Evolutionary conservation across 1,140 invertebrate genomes (phyloP), one percentile per base, ranked within the genome.

Genomic region (Ctenoplectra terminalis): DNA sequence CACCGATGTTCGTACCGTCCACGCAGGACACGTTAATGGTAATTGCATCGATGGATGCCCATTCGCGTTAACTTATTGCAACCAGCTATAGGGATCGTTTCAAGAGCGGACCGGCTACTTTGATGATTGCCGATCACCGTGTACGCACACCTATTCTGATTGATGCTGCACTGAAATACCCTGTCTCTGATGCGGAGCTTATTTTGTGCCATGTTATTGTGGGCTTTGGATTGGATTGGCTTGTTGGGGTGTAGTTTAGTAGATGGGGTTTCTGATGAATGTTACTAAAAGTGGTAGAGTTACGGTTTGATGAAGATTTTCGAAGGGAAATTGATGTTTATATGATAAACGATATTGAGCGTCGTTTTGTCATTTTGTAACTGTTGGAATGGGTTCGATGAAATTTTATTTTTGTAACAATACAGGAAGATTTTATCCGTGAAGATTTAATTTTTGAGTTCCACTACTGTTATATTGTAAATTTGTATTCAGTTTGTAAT

Each of bases 1-100:
- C 43, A 50, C 29, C 29, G 31, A 64, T 69, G 71, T 46, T 43
- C 13, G n/a, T 40, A 50, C 20, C 20, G 34, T 26, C 43, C 23
- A 76, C 82, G 56, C 78, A 74, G 63, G 46, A 52, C 75, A 73
- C 73, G 79, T 78, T 87, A 74, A 87, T 52, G 82, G 66, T 87
- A 84, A 87, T 87, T 84, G 52, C 56, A 81, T 87, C 82, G 58
- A 75, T 84, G 74, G 60, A 56, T 54, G 67, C 48, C 66, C 40
- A n/a, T 79, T 7, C 37, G 60, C 31, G 78, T 81, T 48, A 81
- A 81, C 71, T 46, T 81, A 81, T 63, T 26, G 60, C 56, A 3
- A n/a, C 4, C 17, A 17, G 31, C 1, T 37, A 43, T 26, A 2
- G 2, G 26, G 40, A 74, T 3, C 48, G 40, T 58, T 54, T 48